These are phyloP conservation scores for Pangasianodon gigas DNA, from an alignment of 2,113 vertebrate species.

Conservation along the genomic window DNA sequence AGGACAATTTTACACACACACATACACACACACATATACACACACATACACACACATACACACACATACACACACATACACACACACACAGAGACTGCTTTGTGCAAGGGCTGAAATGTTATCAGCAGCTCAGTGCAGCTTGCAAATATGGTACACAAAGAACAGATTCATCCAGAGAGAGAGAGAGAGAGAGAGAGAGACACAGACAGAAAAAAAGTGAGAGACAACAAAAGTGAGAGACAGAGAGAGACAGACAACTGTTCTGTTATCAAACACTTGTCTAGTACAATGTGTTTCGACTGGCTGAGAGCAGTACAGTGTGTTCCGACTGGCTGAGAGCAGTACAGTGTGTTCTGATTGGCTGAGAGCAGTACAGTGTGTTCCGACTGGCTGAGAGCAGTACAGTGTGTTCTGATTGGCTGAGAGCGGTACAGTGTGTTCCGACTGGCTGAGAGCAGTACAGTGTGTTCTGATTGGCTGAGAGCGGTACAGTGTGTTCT, in stretches of 20 bases:
- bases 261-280: neutral
- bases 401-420: neutral
- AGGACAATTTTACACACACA: conserved; percentile 7
- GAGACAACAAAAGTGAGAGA: neutral
- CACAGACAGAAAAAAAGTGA: neutral
- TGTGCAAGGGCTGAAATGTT: conserved; percentile 58
- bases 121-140: conserved; percentile 57
- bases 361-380: neutral
- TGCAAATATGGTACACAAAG: conserved; percentile 25
- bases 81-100: conserved; percentile 48
- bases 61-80: conserved; percentile 21
- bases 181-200: neutral
- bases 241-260: neutral
- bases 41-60: conserved; percentile 12
- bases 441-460: neutral
- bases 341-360: neutral
- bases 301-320: neutral
- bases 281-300: neutral
- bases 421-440: neutral
- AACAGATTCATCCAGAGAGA: conserved; percentile 37
- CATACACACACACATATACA: neutral
- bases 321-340: neutral
- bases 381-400: neutral
- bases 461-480: too few relatives aligned
- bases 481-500: too few relatives aligned